Percentiles rank a stretch among this genome's conserved stretches.
phyloP scores from a whole-genome alignment of 2,113 vertebrate genomes.

The Bucco capensis region DNA sequence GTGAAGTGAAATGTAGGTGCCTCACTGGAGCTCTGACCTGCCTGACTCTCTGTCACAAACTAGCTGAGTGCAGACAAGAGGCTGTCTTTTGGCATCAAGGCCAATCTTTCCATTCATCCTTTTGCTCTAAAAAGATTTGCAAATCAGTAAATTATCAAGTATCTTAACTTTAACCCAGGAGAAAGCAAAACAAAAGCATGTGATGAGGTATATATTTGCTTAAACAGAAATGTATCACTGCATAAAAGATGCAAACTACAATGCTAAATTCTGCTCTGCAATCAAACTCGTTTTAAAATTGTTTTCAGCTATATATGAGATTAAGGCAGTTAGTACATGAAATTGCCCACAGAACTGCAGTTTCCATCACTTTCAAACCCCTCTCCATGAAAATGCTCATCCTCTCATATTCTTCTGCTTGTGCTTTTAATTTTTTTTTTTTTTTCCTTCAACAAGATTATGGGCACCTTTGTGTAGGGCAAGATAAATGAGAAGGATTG shows the following conservation, averaged over 20 bases:
- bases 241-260: background rate
- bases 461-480: background rate
- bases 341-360: background rate
- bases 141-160: background rate
- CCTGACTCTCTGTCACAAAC: background rate
- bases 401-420: background rate
- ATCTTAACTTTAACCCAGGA: background rate
- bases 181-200: background rate
- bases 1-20: background rate
- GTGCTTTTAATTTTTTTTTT: background rate
- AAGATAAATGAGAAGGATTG: constrained; percentile 4
- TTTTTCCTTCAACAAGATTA: background rate
- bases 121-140: background rate
- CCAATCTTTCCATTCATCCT: background rate
- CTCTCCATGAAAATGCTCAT: background rate
- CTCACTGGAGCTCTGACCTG: background rate
- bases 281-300: background rate
- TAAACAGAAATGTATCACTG: background rate
- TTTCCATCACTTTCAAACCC: background rate
- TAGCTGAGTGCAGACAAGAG: background rate
- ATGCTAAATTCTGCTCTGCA: background rate
- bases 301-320: background rate
- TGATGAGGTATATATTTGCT: background rate
- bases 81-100: background rate
- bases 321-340: background rate